Evolutionary conservation across 1,140 invertebrate genomes (phyloP).

Genomic region (Elysia chlorotica): DNA sequence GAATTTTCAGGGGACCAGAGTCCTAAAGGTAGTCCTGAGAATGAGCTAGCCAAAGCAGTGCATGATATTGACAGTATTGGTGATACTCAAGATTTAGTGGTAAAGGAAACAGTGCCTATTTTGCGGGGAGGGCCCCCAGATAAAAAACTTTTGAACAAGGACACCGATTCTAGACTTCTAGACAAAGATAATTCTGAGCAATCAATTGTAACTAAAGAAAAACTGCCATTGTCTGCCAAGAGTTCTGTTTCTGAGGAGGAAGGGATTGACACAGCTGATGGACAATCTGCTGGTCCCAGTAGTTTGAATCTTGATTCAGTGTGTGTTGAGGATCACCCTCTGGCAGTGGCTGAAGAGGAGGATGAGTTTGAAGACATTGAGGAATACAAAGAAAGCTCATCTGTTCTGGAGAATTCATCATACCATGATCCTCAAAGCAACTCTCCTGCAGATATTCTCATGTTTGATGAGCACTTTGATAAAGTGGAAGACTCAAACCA

Average conservation of each 20-base stretch:
- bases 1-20: slow-evolving; percentile 44
- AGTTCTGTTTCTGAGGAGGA: no score
- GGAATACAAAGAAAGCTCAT: background rate
- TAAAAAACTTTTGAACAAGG: no score
- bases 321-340: slow-evolving; percentile 9
- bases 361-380: slow-evolving; percentile 17
- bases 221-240: no score
- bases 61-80: background rate
- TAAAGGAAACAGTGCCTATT: background rate
- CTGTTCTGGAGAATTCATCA: slow-evolving; percentile 4
- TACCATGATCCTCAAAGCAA: slow-evolving; percentile 1
- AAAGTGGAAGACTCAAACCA: slow-evolving; percentile 38
- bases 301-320: background rate
- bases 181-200: no score
- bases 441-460: slow-evolving; percentile 23
- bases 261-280: background rate
- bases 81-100: background rate
- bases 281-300: background rate
- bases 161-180: no score
- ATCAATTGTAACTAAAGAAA: no score
- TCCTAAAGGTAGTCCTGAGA: slow-evolving; percentile 30
- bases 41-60: slow-evolving; percentile 23
- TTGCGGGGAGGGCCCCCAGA: slow-evolving; percentile 1
- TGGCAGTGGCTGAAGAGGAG: slow-evolving; percentile 9
- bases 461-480: slow-evolving; percentile 33